phyloP scores from a whole-genome alignment of 2,113 vertebrate species.

The Elephantulus edwardii region DNA sequence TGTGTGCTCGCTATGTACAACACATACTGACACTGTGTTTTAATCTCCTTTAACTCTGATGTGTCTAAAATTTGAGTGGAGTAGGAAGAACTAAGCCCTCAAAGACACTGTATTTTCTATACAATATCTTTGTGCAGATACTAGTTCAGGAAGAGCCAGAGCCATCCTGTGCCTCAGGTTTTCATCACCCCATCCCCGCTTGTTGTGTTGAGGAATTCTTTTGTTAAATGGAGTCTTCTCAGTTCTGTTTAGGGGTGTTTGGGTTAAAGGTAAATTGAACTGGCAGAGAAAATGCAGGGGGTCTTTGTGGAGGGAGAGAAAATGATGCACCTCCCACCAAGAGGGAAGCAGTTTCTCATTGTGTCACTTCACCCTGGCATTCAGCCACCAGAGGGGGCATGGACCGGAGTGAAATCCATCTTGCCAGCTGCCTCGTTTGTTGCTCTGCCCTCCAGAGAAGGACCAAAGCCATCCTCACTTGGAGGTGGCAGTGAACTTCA shows the following conservation, averaged over 20 bases:
- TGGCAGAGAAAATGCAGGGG: not conserved
- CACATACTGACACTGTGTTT: not conserved
- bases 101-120: slow-evolving; percentile 70
- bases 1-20: not conserved
- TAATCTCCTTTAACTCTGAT: not conserved
- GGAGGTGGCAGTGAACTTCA: not conserved
- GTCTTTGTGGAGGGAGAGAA: slow-evolving; percentile 24
- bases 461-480: not conserved
- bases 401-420: slow-evolving; percentile 35
- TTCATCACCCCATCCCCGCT: not conserved
- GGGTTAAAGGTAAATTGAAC: slow-evolving; percentile 5
- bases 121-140: slow-evolving; percentile 52
- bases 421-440: slow-evolving; percentile 23
- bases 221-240: not conserved
- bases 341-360: slow-evolving; percentile 35
- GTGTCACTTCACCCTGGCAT: slow-evolving; percentile 58
- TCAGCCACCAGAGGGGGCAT: slow-evolving; percentile 64
- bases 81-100: slow-evolving; percentile 17
- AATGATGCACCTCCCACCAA: not conserved
- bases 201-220: not conserved
- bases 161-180: not conserved
- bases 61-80: not conserved
- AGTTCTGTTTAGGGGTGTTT: not conserved
- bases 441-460: slow-evolving; percentile 18
- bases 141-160: slow-evolving; percentile 32